These are phyloP conservation scores for Tetragonula clypearis DNA, from an alignment of 1,140 invertebrate species.

Conservation along the genomic window DNA sequence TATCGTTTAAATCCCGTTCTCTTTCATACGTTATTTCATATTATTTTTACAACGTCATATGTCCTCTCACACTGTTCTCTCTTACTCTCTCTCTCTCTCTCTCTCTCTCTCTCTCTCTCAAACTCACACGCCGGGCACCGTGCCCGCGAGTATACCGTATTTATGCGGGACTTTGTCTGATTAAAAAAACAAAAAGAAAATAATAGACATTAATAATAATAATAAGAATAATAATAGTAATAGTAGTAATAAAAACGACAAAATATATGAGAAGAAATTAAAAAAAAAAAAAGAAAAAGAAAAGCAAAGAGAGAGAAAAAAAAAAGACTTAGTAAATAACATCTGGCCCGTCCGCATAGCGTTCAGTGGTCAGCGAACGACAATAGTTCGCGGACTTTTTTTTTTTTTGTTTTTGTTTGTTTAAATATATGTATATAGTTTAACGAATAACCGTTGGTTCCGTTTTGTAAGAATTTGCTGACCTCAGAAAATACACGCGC, in stretches of 20 bases:
- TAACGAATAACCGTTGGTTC: slow-evolving; percentile 12
- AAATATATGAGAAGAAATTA: slow-evolving; percentile 15
- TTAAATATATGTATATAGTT: neutral
- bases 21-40: slow-evolving; percentile 51
- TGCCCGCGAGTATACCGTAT: slow-evolving; percentile 53
- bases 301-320: slow-evolving; percentile 30
- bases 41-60: slow-evolving; percentile 27
- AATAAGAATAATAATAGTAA: slow-evolving; percentile 12
- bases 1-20: slow-evolving; percentile 24
- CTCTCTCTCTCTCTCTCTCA: slow-evolving; percentile 44
- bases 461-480: slow-evolving; percentile 26
- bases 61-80: slow-evolving; percentile 43
- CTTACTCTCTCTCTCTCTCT: slow-evolving; percentile 48
- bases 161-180: slow-evolving; percentile 59
- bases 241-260: slow-evolving; percentile 17
- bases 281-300: slow-evolving; percentile 17
- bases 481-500: slow-evolving; percentile 49
- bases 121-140: slow-evolving; percentile 59
- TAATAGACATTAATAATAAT: slow-evolving; percentile 10
- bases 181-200: slow-evolving; percentile 43
- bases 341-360: slow-evolving; percentile 27
- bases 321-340: slow-evolving; percentile 41
- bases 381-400: slow-evolving; percentile 19
- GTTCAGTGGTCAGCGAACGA: slow-evolving; percentile 50
- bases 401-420: neutral